Evolutionary conservation across 2,888 invertebrate genomes (phyloP).

Genomic region (Orchestes rusci): DNA sequence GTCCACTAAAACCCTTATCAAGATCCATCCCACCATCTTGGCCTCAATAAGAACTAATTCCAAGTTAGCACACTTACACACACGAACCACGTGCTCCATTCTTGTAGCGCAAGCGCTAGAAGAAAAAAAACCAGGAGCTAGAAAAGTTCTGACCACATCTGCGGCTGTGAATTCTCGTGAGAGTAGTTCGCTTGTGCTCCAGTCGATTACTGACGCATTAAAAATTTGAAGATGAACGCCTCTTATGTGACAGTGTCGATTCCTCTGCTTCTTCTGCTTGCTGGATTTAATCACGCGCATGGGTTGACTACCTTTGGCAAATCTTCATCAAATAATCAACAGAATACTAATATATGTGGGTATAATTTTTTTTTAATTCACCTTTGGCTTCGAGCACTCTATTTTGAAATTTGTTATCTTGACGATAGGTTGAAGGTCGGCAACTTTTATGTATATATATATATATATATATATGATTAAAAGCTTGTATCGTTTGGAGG

Average conservation of each 20-base stretch:
- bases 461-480: too few species aligned
- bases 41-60: constrained; percentile 39
- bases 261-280: constrained; percentile 48
- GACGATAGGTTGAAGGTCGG: too few species aligned
- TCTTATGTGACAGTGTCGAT: constrained; percentile 47
- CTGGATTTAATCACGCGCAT: constrained; percentile 44
- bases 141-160: constrained; percentile 31
- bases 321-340: constrained; percentile 29
- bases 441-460: too few species aligned
- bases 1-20: constrained; percentile 36
- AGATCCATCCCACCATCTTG: constrained; percentile 37
- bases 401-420: background rate
- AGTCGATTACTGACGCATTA: too few species aligned
- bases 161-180: too few species aligned
- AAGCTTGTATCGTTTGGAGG: too few species aligned
- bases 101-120: constrained; percentile 34
- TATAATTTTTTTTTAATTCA: constrained; percentile 2
- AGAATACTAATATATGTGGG: constrained; percentile 8
- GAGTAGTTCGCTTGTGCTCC: too few species aligned
- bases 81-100: constrained; percentile 34
- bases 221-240: constrained; percentile 39
- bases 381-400: background rate
- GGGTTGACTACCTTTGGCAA: constrained; percentile 44
- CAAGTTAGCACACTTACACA: constrained; percentile 29
- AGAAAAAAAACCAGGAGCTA: constrained; percentile 25